Percentiles rank a stretch among this genome's conserved stretches.
Conservation (phyloP, 2,113 vertebrate species). For the Monopterus albus region DNA sequence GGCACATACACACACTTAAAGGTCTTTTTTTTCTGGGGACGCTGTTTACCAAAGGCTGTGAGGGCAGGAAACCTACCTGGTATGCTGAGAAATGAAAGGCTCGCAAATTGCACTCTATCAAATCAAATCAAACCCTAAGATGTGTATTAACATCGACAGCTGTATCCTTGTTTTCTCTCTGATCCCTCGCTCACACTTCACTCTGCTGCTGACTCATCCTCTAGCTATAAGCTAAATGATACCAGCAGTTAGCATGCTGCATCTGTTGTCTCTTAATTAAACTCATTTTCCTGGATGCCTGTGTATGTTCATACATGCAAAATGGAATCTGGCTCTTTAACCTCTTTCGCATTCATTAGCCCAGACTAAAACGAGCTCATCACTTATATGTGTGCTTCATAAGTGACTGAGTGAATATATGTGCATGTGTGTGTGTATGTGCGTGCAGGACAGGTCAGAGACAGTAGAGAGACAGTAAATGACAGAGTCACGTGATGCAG, state of each 20-base stretch:
- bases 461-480: slow-evolving; percentile 81
- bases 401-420: slow-evolving; percentile 47
- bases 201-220: slow-evolving; percentile 72
- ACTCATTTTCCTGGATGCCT: slow-evolving; percentile 58
- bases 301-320: slow-evolving; percentile 58
- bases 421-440: slow-evolving; percentile 17
- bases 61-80: slow-evolving; percentile 62
- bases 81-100: slow-evolving; percentile 64
- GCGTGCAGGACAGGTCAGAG: slow-evolving; percentile 69
- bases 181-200: slow-evolving; percentile 65
- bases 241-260: slow-evolving; percentile 66
- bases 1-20: slow-evolving; percentile 35
- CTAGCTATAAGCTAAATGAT: slow-evolving; percentile 66
- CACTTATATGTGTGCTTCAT: slow-evolving; percentile 33
- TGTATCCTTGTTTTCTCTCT: slow-evolving; percentile 68
- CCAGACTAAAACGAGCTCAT: slow-evolving; percentile 49
- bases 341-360: slow-evolving; percentile 68
- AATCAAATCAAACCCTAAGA: slow-evolving; percentile 65
- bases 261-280: slow-evolving; percentile 77
- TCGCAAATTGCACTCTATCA: slow-evolving; percentile 66
- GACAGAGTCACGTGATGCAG: slow-evolving; percentile 79
- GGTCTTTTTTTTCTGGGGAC: slow-evolving; percentile 58
- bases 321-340: slow-evolving; percentile 61
- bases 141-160: slow-evolving; percentile 66
- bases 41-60: slow-evolving; percentile 67